Conservation (phyloP, 2,113 vertebrate genomes). For the Lasiurus cinereus region DNA sequence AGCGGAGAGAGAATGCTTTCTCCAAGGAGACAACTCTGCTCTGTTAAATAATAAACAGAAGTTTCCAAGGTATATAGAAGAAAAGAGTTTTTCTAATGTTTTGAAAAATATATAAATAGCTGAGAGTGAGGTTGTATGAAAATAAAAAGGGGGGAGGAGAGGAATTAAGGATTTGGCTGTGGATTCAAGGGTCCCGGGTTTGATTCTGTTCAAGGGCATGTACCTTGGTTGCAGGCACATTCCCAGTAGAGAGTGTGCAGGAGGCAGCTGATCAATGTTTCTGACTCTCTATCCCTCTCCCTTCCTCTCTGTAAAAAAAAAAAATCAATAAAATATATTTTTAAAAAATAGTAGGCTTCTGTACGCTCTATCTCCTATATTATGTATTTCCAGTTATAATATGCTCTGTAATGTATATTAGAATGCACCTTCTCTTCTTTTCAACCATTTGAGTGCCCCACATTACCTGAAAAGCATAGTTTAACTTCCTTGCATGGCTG, state of each 20-base stretch:
- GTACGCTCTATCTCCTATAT: too few relatives aligned
- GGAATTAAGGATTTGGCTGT: neutral
- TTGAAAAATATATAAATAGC: neutral
- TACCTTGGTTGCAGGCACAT: too few relatives aligned
- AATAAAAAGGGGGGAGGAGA: neutral
- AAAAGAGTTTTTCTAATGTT: neutral
- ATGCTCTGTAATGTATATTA: neutral
- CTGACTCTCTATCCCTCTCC: too few relatives aligned
- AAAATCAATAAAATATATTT: too few relatives aligned
- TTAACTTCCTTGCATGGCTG: neutral
- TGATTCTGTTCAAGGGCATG: too few relatives aligned
- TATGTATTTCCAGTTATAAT: neutral
- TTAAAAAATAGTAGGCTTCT: too few relatives aligned
- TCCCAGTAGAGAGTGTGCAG: too few relatives aligned
- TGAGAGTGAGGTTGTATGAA: neutral
- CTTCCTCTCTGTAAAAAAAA: too few relatives aligned
- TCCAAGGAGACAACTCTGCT: neutral
- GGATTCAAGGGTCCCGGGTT: too few relatives aligned
- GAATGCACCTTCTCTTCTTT: neutral
- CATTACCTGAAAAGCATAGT: neutral
- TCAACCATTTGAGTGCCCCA: neutral
- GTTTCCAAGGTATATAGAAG: neutral
- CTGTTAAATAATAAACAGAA: neutral
- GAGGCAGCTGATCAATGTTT: too few relatives aligned
- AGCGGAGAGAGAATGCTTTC: neutral